Evolutionary conservation across 2,797 vertebrate species (phyloP).

Genomic region (Craterocephalus amniculus): DNA sequence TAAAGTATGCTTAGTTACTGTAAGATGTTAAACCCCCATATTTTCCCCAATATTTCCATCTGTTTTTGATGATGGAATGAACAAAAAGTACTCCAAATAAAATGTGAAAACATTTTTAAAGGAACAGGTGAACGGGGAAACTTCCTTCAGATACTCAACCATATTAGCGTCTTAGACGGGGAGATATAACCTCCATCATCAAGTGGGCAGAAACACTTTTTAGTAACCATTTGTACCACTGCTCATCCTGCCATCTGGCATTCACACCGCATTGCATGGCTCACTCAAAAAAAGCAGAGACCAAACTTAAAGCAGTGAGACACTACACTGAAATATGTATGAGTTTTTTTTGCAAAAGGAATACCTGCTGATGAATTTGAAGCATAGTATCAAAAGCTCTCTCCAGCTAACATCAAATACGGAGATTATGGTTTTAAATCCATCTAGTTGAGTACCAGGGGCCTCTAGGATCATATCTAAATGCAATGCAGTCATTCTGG

Average conservation of each 20-base stretch:
- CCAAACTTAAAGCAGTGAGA: background rate
- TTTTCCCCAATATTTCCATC: too few species aligned
- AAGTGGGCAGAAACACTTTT: background rate
- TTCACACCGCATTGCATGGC: background rate
- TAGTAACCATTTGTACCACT: too few species aligned
- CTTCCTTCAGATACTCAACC: too few species aligned
- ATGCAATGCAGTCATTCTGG: background rate
- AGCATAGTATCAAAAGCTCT: background rate
- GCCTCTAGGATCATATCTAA: background rate
- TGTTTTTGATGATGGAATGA: too few species aligned
- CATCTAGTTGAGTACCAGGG: background rate
- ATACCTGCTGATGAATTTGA: background rate
- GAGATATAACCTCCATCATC: background rate
- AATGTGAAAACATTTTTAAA: too few species aligned
- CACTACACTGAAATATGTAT: background rate
- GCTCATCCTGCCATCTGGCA: too few species aligned
- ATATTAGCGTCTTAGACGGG: background rate
- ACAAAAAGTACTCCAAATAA: too few species aligned
- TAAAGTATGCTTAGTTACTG: too few species aligned
- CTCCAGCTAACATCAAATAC: background rate
- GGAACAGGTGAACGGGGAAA: too few species aligned
- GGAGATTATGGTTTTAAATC: background rate
- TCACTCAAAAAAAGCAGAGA: background rate
- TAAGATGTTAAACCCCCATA: too few species aligned
- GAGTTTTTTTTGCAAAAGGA: background rate